phyloP scores from a whole-genome alignment of 2,797 vertebrate genomes.

The Gouania willdenowi region DNA sequence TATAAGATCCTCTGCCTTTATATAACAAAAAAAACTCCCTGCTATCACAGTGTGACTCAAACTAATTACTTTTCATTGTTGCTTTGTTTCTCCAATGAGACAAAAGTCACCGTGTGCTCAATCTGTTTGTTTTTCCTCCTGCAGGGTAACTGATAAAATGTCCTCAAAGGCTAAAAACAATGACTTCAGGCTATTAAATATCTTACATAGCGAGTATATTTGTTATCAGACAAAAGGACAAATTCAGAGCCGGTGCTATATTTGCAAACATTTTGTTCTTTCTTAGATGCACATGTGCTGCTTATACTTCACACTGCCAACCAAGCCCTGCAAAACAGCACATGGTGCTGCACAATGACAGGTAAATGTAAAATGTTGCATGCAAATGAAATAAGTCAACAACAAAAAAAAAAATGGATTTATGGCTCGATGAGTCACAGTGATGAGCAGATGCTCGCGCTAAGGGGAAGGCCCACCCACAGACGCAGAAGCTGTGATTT shows the following conservation, averaged over 20 bases:
- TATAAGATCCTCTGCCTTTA: constrained; percentile 40
- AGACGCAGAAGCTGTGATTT: constrained; percentile 12
- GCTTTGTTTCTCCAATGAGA: constrained; percentile 9
- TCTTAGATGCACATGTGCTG: too few relatives aligned
- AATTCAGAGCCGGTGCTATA: too few relatives aligned
- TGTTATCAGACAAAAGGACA: too few relatives aligned
- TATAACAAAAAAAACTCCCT: constrained; percentile 37
- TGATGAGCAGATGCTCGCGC: constrained; percentile 11
- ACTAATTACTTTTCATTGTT: constrained; percentile 42
- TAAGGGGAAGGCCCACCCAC: constrained; percentile 16
- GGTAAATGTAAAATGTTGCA: constrained; percentile 1
- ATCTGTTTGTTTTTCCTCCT: constrained; percentile 14
- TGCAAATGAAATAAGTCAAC: constrained; percentile 17
- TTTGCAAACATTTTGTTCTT: too few relatives aligned
- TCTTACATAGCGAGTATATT: too few relatives aligned
- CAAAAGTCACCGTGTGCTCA: constrained; percentile 13
- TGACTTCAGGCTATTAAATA: too few relatives aligned
- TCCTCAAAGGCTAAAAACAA: constrained; percentile 7
- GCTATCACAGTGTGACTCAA: constrained; percentile 23
- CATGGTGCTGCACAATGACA: neutral
- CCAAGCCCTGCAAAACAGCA: neutral
- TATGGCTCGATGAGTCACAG: constrained; percentile 24
- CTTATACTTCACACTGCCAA: neutral
- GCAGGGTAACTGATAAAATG: constrained; percentile 4
- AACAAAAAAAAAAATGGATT: too few relatives aligned